Evolutionary conservation across 2,888 invertebrate species (phyloP).

Genomic region (Tenodera sinensis): DNA sequence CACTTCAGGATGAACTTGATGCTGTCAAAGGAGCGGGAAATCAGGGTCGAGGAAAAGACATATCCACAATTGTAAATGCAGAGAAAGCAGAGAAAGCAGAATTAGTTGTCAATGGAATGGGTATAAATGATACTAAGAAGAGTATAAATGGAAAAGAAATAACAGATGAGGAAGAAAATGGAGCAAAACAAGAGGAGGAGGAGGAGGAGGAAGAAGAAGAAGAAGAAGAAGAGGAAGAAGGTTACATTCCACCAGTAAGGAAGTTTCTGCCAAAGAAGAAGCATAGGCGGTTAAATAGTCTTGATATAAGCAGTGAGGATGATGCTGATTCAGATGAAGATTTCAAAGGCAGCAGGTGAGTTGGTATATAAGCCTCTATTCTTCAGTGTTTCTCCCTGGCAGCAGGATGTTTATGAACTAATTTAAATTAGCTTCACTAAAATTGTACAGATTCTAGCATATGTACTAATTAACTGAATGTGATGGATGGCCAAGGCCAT

Average conservation of each 20-base stretch:
- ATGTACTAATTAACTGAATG: too few species aligned
- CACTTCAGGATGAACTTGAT: constrained; percentile 62
- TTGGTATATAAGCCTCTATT: neutral
- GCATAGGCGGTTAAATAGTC: constrained; percentile 70
- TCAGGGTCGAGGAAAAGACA: constrained; percentile 85
- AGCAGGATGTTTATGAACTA: too few species aligned
- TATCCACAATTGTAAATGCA: constrained; percentile 78
- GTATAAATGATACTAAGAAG: constrained; percentile 19
- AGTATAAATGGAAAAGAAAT: neutral
- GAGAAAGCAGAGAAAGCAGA: constrained; percentile 74
- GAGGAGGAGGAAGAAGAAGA: constrained; percentile 41
- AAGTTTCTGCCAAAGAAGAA: constrained; percentile 53
- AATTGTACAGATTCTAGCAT: too few species aligned
- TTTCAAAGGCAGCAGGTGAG: constrained; percentile 76
- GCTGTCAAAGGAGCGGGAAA: constrained; percentile 75
- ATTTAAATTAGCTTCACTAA: too few species aligned
- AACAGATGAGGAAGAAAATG: constrained; percentile 41
- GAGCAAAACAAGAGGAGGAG: constrained; percentile 34
- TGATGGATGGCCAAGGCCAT: too few species aligned
- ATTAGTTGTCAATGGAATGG: constrained; percentile 24
- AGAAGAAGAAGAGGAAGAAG: constrained; percentile 49
- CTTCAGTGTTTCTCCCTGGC: too few species aligned
- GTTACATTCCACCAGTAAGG: constrained; percentile 26
- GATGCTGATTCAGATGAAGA: constrained; percentile 85
- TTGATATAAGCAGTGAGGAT: constrained; percentile 76